Evolutionary conservation across 92 coral and sea anemone genomes (phyloP), one percentile per base, ranked within the genome.

Genomic region (Palythoa heliodiscus): DNA sequence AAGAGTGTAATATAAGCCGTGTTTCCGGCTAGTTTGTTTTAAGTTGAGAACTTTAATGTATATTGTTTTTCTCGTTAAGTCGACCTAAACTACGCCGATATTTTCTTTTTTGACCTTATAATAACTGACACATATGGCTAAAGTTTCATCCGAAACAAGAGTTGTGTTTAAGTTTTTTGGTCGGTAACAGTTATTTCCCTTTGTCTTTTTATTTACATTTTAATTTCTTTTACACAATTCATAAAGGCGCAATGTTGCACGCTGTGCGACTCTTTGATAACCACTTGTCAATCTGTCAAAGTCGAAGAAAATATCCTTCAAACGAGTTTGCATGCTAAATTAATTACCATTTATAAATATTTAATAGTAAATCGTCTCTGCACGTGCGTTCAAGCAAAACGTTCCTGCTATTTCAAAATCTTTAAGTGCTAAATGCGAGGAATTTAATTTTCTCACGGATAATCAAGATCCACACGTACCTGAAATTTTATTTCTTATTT

Each of bases 11-110:
- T 92, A 92, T 77, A 89, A 92, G 91, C 87, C 84, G 78, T 88
- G 93, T 94, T 89, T 94, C 98, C 95, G 95, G 93, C 76, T 75
- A 71, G 87, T 87, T 89, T 92, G 90, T 92, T 92, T 92, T 82
- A 86, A 94, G 93, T 92, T 83, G 89, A 92, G 53, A 87, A 86
- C 91, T 87, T 90, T 82, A 64, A 88, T 88, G 90, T 84, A 86
- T 87, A 76, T 87, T 87, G 68, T 78, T 80, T 76, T 75, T 77
- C 69, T 78, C 52, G 85, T 83, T 94, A 84, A 91, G 91, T 92
- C 79, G 87, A 55, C 82, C 66, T 73, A 63, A 52, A 58, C 29
- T 71, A 52, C 52, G 48, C 58, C 70, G 63, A 61, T 87, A 72
- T 76, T 90, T 76, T 50, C 10, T 68, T 48, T 66, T 54, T 52